Conservation (phyloP, 1,140 invertebrate genomes). For the Dysdera silvatica region DNA sequence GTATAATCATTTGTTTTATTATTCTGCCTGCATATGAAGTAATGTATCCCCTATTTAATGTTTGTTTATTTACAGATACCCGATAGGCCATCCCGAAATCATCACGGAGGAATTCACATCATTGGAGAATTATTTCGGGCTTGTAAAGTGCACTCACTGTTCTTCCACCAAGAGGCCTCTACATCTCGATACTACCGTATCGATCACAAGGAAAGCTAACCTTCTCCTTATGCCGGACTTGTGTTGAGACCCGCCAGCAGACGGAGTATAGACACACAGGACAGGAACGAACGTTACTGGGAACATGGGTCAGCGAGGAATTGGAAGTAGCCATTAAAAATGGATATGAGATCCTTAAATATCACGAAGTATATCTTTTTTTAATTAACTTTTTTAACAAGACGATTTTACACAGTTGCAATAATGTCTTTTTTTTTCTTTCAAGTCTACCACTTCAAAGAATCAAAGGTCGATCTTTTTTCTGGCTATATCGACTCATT, state of each 20-base stretch:
- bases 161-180: neutral
- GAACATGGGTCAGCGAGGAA: slow-evolving; percentile 5
- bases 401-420: too few relatives aligned
- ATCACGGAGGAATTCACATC: neutral
- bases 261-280: neutral
- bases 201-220: neutral
- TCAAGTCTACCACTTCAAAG: too few relatives aligned
- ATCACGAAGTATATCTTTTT: too few relatives aligned
- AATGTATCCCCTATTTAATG: too few relatives aligned
- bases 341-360: neutral
- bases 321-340: neutral
- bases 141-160: too few relatives aligned
- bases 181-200: neutral
- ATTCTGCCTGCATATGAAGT: too few relatives aligned
- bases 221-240: slow-evolving; percentile 3
- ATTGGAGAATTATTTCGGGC: neutral
- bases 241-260: neutral
- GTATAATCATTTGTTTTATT: too few relatives aligned
- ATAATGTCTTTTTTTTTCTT: too few relatives aligned
- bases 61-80: too few relatives aligned
- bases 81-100: neutral
- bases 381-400: too few relatives aligned
- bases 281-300: neutral
- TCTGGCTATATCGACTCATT: too few relatives aligned
- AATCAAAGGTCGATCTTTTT: too few relatives aligned